A percentile compares a stretch with the other conserved stretches of the same genome.
Evolutionary conservation across 2,888 invertebrate species (phyloP).

Genomic region (Drosophila birchii): DNA sequence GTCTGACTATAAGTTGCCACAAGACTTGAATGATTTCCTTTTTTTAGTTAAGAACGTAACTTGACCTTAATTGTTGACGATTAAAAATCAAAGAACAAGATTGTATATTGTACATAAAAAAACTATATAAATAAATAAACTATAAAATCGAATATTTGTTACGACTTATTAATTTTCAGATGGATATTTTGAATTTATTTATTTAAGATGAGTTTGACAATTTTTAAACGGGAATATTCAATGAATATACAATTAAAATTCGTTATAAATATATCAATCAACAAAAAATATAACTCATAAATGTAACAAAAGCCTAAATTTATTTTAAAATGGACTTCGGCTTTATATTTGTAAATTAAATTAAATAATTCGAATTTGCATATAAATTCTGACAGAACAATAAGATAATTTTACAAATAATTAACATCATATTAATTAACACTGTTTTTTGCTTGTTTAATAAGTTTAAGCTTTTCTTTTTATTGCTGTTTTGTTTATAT

Average conservation of each 20-base stretch:
- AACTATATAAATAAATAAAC: background rate
- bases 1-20: conserved; percentile 40
- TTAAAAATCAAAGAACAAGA: conserved; percentile 68
- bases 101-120: conserved; percentile 26
- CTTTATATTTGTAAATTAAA: too few relatives aligned
- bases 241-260: background rate
- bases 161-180: background rate
- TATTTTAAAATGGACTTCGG: too few relatives aligned
- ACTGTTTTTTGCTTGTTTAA: too few relatives aligned
- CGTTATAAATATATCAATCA: too few relatives aligned
- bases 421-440: too few relatives aligned
- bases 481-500: too few relatives aligned
- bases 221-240: background rate
- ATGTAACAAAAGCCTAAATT: too few relatives aligned
- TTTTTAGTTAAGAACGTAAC: conserved; percentile 9
- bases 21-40: conserved; percentile 4
- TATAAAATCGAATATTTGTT: background rate
- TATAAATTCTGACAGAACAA: too few relatives aligned
- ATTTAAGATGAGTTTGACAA: background rate
- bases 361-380: too few relatives aligned
- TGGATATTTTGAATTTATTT: background rate
- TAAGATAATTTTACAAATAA: too few relatives aligned
- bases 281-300: too few relatives aligned
- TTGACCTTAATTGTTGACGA: conserved; percentile 75
- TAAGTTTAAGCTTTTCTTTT: too few relatives aligned